These are phyloP conservation scores for Capricornis sumatraensis DNA, from an alignment of 2,113 vertebrate species.

Conservation along the genomic window DNA sequence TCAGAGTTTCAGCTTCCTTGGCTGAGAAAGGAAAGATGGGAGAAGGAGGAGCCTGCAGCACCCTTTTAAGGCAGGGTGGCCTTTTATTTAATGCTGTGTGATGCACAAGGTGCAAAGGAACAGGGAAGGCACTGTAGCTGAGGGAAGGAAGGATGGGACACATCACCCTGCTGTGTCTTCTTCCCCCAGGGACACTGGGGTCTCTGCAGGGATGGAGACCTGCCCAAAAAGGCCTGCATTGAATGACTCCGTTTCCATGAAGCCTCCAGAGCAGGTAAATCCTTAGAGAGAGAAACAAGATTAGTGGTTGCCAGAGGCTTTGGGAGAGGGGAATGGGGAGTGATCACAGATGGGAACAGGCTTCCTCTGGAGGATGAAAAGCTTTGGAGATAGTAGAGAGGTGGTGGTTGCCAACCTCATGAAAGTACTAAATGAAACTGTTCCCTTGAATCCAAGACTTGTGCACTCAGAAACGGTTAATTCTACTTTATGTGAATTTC, in stretches of 20 bases:
- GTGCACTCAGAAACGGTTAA: background rate
- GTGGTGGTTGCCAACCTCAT: fast-evolving
- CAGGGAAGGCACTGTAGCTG: background rate
- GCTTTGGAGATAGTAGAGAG: background rate
- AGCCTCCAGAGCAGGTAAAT: background rate
- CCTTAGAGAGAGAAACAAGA: background rate
- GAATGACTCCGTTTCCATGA: fast-evolving
- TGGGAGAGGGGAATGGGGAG: fast-evolving
- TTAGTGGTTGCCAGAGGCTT: fast-evolving
- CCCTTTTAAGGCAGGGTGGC: background rate
- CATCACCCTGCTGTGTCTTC: fast-evolving
- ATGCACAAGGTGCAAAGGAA: background rate
- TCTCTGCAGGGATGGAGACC: background rate
- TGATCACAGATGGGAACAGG: fast-evolving
- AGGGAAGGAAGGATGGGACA: fast-evolving
- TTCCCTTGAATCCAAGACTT: background rate
- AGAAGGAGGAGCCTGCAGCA: background rate
- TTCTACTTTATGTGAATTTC: background rate
- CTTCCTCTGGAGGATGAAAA: background rate
- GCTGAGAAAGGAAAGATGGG: background rate
- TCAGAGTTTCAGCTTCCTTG: background rate
- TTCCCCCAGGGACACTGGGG: fast-evolving
- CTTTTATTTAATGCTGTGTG: background rate
- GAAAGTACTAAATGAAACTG: background rate
- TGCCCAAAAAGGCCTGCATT: fast-evolving